These are phyloP conservation scores for Camptogramma bilineatum DNA, from an alignment of 2,888 invertebrate species.

Conservation along the genomic window DNA sequence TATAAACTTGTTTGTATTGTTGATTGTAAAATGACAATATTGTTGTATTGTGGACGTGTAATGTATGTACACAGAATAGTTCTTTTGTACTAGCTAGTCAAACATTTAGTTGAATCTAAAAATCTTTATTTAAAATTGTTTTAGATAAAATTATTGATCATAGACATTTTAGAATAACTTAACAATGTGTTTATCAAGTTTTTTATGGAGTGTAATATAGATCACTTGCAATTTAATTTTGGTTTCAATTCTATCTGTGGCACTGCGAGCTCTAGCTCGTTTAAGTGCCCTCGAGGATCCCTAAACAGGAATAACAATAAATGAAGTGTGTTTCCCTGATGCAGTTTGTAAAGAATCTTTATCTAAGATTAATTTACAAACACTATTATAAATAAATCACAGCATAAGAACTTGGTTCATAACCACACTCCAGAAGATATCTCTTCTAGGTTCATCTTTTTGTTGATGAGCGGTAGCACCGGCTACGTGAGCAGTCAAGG, in stretches of 20 bases:
- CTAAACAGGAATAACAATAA: not conserved
- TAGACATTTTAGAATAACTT: conserved; percentile 55
- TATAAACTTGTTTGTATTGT: conserved; percentile 34
- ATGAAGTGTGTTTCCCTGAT: too few relatives aligned
- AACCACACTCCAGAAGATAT: conserved; percentile 2
- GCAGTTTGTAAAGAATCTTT: too few relatives aligned
- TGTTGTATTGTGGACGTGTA: conserved; percentile 32
- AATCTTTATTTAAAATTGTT: conserved; percentile 53
- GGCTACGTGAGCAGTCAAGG: not conserved
- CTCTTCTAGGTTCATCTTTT: conserved; percentile 1
- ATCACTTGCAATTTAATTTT: conserved; percentile 55
- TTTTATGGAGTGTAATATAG: conserved; percentile 69
- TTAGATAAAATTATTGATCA: conserved; percentile 51
- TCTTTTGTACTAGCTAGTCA: conserved; percentile 65
- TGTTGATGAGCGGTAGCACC: not conserved
- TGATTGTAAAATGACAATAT: conserved; percentile 41
- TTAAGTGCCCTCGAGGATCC: not conserved
- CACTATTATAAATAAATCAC: conserved; percentile 19
- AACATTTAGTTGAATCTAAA: conserved; percentile 55
- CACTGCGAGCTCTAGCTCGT: too few relatives aligned
- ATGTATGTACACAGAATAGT: conserved; percentile 29
- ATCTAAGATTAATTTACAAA: too few relatives aligned
- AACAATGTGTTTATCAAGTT: conserved; percentile 63
- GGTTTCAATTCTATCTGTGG: conserved; percentile 47
- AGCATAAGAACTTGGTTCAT: conserved; percentile 21